Evolutionary conservation across 2,113 vertebrate genomes (phyloP).

Genomic region (Callaeas wilsoni): DNA sequence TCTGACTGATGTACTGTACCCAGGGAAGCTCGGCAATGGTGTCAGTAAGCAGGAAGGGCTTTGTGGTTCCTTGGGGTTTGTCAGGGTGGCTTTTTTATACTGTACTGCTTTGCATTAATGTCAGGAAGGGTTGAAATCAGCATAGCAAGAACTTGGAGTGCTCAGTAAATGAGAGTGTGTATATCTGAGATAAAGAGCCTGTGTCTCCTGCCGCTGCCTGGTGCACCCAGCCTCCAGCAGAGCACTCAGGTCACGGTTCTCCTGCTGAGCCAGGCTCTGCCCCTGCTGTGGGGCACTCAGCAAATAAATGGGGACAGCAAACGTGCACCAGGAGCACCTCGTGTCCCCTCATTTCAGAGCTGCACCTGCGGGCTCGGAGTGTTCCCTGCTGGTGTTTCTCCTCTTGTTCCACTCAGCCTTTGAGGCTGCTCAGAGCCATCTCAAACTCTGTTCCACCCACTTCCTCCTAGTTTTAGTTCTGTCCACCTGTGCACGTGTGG

Average conservation of each 20-base stretch:
- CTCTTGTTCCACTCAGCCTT: not conserved
- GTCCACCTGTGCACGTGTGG: not conserved
- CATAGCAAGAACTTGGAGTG: not conserved
- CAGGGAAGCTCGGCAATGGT: not conserved
- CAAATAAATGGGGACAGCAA: not conserved
- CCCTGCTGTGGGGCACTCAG: not conserved
- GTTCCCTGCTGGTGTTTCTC: not conserved
- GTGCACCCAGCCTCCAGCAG: not conserved
- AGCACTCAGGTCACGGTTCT: not conserved
- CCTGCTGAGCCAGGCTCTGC: not conserved
- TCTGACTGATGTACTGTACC: not conserved
- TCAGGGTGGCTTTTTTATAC: not conserved
- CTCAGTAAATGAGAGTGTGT: not conserved
- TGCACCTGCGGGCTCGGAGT: rapidly evolving
- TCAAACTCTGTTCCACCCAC: not conserved
- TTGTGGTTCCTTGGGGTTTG: not conserved
- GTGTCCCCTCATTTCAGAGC: not conserved
- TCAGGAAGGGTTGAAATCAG: not conserved
- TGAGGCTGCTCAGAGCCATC: not conserved
- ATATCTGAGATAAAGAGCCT: not conserved
- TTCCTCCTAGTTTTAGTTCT: not conserved
- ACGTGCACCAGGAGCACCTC: not conserved
- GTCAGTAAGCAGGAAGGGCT: not conserved
- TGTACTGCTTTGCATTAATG: not conserved
- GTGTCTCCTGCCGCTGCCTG: not conserved